Conservation (phyloP, 2,888 invertebrate genomes). For the Gerris lacustris region DNA sequence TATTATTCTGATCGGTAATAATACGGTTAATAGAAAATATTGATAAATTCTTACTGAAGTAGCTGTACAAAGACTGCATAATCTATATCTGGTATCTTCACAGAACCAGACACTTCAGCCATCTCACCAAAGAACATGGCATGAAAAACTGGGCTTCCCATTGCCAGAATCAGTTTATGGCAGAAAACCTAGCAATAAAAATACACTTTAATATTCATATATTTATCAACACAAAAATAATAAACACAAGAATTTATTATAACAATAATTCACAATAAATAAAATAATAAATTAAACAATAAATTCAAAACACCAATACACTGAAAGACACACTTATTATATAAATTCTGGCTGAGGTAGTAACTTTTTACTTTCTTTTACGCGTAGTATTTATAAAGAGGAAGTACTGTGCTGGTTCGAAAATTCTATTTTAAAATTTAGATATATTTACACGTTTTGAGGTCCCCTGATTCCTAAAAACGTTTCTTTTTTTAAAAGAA, state of each 20-base stretch:
- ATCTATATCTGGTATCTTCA: conserved; percentile 70
- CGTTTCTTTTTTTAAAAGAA: too few relatives aligned
- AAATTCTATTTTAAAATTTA: too few relatives aligned
- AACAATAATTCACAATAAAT: not conserved
- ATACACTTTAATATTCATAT: not conserved
- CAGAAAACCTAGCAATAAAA: conserved; percentile 49
- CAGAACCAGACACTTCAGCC: conserved; percentile 59
- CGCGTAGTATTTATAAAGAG: too few relatives aligned
- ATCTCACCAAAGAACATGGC: conserved; percentile 78
- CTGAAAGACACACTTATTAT: not conserved
- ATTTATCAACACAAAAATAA: not conserved
- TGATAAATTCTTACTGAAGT: conserved; percentile 49
- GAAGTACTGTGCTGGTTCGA: too few relatives aligned
- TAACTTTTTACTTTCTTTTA: too few relatives aligned
- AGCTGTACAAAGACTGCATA: conserved; percentile 73
- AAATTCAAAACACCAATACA: not conserved
- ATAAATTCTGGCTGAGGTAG: too few relatives aligned
- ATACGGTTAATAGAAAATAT: too few relatives aligned
- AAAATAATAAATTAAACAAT: not conserved
- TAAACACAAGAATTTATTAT: conserved; percentile 1
- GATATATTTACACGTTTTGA: too few relatives aligned
- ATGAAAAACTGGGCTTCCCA: conserved; percentile 80
- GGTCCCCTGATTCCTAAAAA: too few relatives aligned
- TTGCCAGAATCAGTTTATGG: conserved; percentile 68
- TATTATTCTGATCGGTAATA: too few relatives aligned